Base-by-base conservation (phyloP, 2,888 invertebrate genomes). In the Spisula solida region DNA sequence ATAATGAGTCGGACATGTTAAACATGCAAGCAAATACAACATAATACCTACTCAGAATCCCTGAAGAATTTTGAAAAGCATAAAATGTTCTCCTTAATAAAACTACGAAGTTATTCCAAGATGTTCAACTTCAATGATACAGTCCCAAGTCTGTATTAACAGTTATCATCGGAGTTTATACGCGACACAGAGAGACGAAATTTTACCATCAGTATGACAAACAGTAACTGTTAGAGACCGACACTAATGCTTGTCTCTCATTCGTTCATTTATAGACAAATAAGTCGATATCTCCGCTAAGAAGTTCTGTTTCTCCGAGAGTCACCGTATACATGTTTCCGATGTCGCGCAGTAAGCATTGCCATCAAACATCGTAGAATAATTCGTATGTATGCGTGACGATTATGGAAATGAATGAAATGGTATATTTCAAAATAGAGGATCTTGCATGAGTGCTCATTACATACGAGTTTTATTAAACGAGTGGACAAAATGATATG, bases 241-340 rank as follows among this genome's bases (percentile, higher is more conserved):
- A 5, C 75, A 34, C 75, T 34, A 34, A 75, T 75, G 20, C 75
- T 75, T 75, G 75, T 34, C 75, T 29, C 75, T 75, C 75, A 75
- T 75, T 75, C 75, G 75, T 14, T 75, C 75, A 75, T 75, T 34
- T 31, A 31, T 18, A 75, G 34, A 75, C 75, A 34, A 75, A 75
- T 75, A 75, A 29, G 75, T 75, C 75, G 75, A 75, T 75, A 75
- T 34, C 16, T 34, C 31, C 16, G 34, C 31, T 75, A 75, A 75
- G 75, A 75, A 75, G 25, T 34, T 34, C 75, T 75, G 75, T 75
- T 14, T 70, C 16, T 12, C 75, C 6, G 16, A 18, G 29, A 12
- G 25, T 66, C 25, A 5, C 60, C 51, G 12, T 51, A 25, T 66
- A 66, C 60, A 66, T 66, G 60, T 16, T 16, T 51, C 6, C 60